phyloP scores from a whole-genome alignment of 1,140 invertebrate species.

The Pseudomyrmex gracilis region DNA sequence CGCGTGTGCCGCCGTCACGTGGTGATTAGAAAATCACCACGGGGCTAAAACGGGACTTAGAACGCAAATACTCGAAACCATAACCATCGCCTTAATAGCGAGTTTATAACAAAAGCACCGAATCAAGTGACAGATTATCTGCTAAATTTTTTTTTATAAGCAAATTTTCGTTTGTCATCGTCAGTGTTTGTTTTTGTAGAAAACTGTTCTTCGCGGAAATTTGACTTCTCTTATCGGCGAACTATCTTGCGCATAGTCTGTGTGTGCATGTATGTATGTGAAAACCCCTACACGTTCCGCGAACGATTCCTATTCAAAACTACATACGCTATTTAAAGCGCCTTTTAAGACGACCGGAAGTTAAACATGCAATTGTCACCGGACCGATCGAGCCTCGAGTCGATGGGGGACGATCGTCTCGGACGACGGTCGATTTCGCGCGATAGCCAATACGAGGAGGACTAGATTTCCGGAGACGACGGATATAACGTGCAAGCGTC shows the following conservation, averaged over 20 bases:
- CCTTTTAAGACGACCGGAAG: slow-evolving; percentile 15
- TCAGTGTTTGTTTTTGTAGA: no score
- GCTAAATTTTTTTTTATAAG: neutral
- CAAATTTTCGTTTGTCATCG: neutral
- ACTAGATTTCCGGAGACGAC: slow-evolving; percentile 59
- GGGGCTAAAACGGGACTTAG: neutral
- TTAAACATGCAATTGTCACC: slow-evolving; percentile 38
- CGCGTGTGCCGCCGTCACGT: neutral
- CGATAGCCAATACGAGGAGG: slow-evolving; percentile 35
- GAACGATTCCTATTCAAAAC: neutral
- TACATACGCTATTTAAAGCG: neutral
- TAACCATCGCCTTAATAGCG: neutral
- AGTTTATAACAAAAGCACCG: slow-evolving; percentile 2
- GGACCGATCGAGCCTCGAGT: slow-evolving; percentile 19
- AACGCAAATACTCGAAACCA: slow-evolving; percentile 35
- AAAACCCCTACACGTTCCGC: no score
- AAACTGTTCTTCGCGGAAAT: neutral
- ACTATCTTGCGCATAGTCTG: no score
- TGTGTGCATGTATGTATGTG: no score
- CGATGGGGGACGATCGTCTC: slow-evolving; percentile 13
- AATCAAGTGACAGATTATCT: neutral
- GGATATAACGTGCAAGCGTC: slow-evolving; percentile 49
- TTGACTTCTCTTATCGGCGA: no score
- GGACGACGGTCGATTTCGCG: slow-evolving; percentile 40
- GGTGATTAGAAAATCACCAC: slow-evolving; percentile 23